A percentile compares a stretch with the other conserved stretches of the same genome.
Conservation (phyloP, 2,797 vertebrate genomes). For the Leuciscus waleckii region DNA sequence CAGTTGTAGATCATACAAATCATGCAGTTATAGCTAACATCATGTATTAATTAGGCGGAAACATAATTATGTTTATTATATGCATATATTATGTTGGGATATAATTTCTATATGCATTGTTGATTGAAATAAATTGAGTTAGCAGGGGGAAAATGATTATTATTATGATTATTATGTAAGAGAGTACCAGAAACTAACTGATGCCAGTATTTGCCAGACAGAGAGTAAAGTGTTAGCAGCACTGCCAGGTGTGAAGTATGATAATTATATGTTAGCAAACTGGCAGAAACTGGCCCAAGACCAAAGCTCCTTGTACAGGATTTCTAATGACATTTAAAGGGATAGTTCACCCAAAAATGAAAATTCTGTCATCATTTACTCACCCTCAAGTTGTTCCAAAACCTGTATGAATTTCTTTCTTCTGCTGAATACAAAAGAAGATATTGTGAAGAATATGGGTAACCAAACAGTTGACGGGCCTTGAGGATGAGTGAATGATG, state of each 20-base stretch:
- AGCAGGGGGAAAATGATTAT: neutral
- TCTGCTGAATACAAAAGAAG: neutral
- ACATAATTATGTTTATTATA: too few relatives aligned
- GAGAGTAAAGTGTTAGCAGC: constrained; percentile 67
- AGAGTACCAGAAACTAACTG: neutral
- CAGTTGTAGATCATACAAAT: too few relatives aligned
- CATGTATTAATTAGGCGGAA: too few relatives aligned
- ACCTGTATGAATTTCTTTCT: too few relatives aligned
- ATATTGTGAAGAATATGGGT: neutral
- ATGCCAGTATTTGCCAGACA: constrained; percentile 48
- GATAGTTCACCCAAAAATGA: neutral
- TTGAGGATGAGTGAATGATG: too few relatives aligned
- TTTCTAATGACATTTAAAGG: constrained; percentile 27
- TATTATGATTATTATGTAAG: neutral
- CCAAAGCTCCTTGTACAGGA: constrained; percentile 67
- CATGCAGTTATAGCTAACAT: too few relatives aligned
- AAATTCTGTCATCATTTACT: neutral
- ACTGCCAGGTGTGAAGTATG: constrained; percentile 69
- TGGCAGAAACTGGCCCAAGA: constrained; percentile 63
- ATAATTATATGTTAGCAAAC: constrained; percentile 73
- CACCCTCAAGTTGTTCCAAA: neutral
- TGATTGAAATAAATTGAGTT: constrained; percentile 4
- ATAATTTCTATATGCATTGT: neutral
- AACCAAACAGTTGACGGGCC: too few relatives aligned
- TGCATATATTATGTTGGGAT: too few relatives aligned